phyloP scores from a whole-genome alignment of 1,140 invertebrate genomes.

The Drosophila grimshawi region DNA sequence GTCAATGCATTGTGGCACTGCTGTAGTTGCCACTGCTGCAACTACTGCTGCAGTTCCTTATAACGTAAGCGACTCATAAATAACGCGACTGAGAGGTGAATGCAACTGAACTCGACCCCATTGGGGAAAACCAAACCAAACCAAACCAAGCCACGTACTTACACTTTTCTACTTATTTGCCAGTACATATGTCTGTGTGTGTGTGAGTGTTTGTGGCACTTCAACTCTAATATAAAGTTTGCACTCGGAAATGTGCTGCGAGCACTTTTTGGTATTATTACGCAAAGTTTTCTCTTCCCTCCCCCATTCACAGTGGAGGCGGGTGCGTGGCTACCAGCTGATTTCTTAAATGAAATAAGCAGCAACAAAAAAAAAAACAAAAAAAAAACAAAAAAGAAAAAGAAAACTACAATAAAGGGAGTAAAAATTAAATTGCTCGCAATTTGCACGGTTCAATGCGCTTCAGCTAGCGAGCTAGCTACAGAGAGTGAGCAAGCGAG shows the following conservation, averaged over 20 bases:
- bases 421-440: slow-evolving; percentile 79
- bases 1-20: slow-evolving; percentile 63
- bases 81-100: slow-evolving; percentile 50
- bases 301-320: not conserved
- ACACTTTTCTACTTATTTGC: slow-evolving; percentile 75
- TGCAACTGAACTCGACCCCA: slow-evolving; percentile 35
- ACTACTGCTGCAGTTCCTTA: slow-evolving; percentile 66
- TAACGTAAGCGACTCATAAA: slow-evolving; percentile 80
- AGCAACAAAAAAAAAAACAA: slow-evolving; percentile 35
- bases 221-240: slow-evolving; percentile 83
- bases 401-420: slow-evolving; percentile 32
- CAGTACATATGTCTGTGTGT: slow-evolving; percentile 30
- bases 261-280: slow-evolving; percentile 82
- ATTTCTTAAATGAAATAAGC: slow-evolving; percentile 54
- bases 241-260: slow-evolving; percentile 79
- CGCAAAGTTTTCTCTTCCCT: slow-evolving; percentile 59
- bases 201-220: slow-evolving; percentile 66
- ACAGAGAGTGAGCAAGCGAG: slow-evolving; percentile 15
- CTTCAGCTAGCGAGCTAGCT: slow-evolving; percentile 54
- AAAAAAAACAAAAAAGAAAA: slow-evolving; percentile 22
- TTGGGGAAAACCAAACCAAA: not conserved
- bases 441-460: slow-evolving; percentile 83
- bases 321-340: slow-evolving; percentile 46
- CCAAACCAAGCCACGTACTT: slow-evolving; percentile 66
- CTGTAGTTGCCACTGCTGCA: slow-evolving; percentile 24